Evolutionary conservation across 1,140 invertebrate species (phyloP), one percentile per base, ranked within the genome.

Genomic region (Geopemphigus sp.): DNA sequence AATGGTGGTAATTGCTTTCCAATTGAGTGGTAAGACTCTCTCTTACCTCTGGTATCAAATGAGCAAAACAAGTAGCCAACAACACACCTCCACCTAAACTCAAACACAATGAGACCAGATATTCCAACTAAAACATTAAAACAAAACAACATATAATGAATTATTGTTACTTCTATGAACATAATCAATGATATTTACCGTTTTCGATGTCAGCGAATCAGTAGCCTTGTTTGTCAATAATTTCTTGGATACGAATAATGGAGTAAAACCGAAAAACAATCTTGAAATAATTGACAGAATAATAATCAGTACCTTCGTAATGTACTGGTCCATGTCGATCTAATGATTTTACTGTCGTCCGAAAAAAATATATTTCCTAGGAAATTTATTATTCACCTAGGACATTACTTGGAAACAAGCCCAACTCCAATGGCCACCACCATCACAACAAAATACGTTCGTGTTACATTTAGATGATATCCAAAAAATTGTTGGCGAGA

Each of bases 61-160:
- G 94, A 5, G 94, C 86, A 54, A 94, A 85, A 26, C 92, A 91
- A 1, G 94, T 95, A 0, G 92, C 92, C 22, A 96, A 84, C 45
- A 96, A 88, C 11, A 96, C 93, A 0, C 95, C 94, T 5, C 91
- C 94, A 29, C 94, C 94, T 82, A 94, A 94, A 83, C 93, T 95
- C 0, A 95, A 87, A 14, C 81, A 78, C 45, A 81, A 66, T 32
- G 82, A 82, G 19, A 82, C 81, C 12, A 63, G 14, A 29, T 78
- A 68, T 17, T 83, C 82, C 24, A 83, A 64, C 82, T 82, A 80
- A 26, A 63, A 70, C 59, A 73, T 61, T 17, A 78, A n/a, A 81
- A 47, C 50, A 17, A 72, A 64, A 72, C 1, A 53, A 54, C 39
- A 68, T 0, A 70, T 22, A 10, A 19, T 53, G 17, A 10, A 5